Evolutionary conservation across 2,888 invertebrate genomes (phyloP).

Genomic region (Salticus scenicus): DNA sequence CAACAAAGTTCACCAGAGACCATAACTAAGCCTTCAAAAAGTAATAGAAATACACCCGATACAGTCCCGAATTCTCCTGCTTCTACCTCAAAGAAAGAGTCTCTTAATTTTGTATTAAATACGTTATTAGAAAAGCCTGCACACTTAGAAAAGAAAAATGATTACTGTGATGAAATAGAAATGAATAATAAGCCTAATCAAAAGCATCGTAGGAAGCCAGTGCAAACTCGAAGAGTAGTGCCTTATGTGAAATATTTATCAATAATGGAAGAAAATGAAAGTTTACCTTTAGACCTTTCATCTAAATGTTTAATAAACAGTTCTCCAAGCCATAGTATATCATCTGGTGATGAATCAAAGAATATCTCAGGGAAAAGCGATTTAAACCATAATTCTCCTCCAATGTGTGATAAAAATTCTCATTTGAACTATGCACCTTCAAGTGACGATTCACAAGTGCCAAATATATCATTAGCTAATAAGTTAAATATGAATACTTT

Average conservation of each 20-base stretch:
- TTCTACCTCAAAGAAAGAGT: conserved; percentile 35
- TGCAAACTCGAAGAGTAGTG: conserved; percentile 65
- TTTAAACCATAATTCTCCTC: background rate
- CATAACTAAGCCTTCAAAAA: background rate
- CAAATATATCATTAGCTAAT: background rate
- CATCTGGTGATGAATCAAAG: conserved; percentile 4
- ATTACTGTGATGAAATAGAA: background rate
- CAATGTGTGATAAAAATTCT: background rate
- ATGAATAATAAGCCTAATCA: conserved; percentile 8
- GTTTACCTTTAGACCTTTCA: conserved; percentile 66
- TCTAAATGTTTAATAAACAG: conserved; percentile 35
- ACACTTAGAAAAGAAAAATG: conserved; percentile 11
- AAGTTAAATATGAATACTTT: background rate
- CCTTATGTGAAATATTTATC: conserved; percentile 70
- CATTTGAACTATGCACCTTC: background rate
- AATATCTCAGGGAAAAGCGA: conserved; percentile 19
- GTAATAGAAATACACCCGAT: conserved; percentile 6
- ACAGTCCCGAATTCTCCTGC: background rate
- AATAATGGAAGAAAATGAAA: conserved; percentile 62
- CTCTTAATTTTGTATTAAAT: conserved; percentile 45
- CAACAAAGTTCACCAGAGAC: conserved; percentile 12
- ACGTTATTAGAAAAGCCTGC: conserved; percentile 43
- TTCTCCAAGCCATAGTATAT: background rate
- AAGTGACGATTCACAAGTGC: background rate
- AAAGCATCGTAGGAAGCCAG: conserved; percentile 64